Base-by-base conservation (phyloP, 2,797 vertebrate genomes). In the Borostomias antarcticus region DNA sequence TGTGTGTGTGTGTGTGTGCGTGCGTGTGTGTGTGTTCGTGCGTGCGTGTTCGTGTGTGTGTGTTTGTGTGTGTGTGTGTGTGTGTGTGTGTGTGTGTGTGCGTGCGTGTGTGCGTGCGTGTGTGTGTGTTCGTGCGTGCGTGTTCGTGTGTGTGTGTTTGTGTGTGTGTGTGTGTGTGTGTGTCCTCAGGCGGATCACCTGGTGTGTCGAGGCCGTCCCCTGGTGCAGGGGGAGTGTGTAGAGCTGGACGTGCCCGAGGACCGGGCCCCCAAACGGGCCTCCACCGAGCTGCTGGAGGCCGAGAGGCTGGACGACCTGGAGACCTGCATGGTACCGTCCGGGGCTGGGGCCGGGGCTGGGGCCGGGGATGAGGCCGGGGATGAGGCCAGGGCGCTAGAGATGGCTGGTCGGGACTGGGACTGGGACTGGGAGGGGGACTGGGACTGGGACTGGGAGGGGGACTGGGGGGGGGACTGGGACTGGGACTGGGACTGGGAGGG, bases 291-390 rank as follows among this genome's bases (percentile, higher is more conserved):
- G 30, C 89, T 95, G 15, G 97, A 99, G 81, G 92, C 92, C 11
- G 97, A 99, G 79, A 92, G 94, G 68, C 84, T 98, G 67, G 96
- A 98, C 17, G 96, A 98, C 56, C 86, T 96, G 65, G 97, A 99
- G 70, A 91, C 95, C 0, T 98, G 97, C 87, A 95, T 98, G 97
- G 96, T 98, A 84, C 29, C 6, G 40, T 50, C n/a, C n/a, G 50
- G 52, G 2, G n/a, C 10, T 15, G 23, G 28, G 11, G 52, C 1
- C 5, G 15, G 29, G 28, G 52, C 5, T 7, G 30, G n/a, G 1
- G n/a, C 8, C 23, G 4, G 21, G 1, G 9, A 2, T 7, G 9
- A 8, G 23, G n/a, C 6, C 5, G 19, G 2, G 19, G n/a, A 21
- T 1, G 8, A 19, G 17, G 48, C 2, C 8, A 19, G n/a, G 48